Evolutionary conservation across 2,888 invertebrate species (phyloP), one percentile per base, ranked within the genome.

Genomic region (Amiota minor): DNA sequence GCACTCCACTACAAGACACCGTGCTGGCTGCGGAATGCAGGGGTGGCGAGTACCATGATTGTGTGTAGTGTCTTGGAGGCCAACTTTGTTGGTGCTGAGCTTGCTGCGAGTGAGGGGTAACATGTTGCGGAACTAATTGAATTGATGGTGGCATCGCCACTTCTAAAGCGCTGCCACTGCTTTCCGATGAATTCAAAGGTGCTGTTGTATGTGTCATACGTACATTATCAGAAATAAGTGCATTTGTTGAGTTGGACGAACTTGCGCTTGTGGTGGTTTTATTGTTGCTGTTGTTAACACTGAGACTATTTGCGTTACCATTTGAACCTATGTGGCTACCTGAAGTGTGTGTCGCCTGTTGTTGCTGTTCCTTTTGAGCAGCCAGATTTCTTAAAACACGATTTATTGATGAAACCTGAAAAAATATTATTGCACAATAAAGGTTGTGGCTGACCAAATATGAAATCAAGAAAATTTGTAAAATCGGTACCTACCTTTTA

Each of bases 301-400:
- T 72, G 9, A 55, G 75, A 55, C n/a, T 67, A 16, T 61, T 35
- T 53, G 53, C 61, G 71, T 55, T 47, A 35, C 53, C 46, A 14
- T 35, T 62, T 75, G 10, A 65, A 56, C 55, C 65, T 69, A 47
- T 55, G 75, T 9, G 75, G n/a, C 59, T 49, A 14, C 76, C 77
- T 35, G 78, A 16, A 14, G 71, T 80, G 12, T 72, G 74, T 35
- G 67, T 20, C 50, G 79, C 79, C 70, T 88, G 89, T 75, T 89
- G 89, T 71, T 88, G 89, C 74, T 89, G 89, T 70, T 89, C 98
- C 90, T 98, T 99, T 91, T 98, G 97, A 59, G 97, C 96, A 14
- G 98, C 97, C 85, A 99, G 92, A 91, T 98, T 99, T 77, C 99
- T 92, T 72, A 99, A 92, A 73, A 99, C 99, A 81, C 99, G 94